These are phyloP conservation scores for Cerastis rubricosa DNA, from an alignment of 2,888 invertebrate species.

Conservation along the genomic window DNA sequence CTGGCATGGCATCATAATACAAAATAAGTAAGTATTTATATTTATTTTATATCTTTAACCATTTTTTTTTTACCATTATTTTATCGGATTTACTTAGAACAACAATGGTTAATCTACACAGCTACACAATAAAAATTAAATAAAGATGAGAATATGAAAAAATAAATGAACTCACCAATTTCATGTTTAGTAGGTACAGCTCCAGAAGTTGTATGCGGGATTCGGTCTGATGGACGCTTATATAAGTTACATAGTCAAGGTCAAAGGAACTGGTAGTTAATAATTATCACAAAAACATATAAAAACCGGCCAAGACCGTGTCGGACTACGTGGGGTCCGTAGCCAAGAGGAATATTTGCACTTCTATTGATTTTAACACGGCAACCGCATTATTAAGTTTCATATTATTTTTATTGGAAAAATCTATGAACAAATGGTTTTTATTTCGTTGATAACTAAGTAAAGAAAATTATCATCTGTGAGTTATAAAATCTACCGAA, in stretches of 20 bases:
- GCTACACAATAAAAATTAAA: neutral
- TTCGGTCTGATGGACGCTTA: conserved; percentile 34
- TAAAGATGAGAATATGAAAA: neutral
- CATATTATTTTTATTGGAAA: neutral
- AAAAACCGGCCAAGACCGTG: neutral
- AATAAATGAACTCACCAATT: conserved; percentile 25
- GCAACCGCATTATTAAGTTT: neutral
- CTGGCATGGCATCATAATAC: neutral
- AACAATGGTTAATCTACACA: neutral
- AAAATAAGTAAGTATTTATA: neutral
- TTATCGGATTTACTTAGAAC: neutral
- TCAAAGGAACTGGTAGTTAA: neutral
- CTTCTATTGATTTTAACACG: neutral
- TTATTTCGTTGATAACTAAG: neutral
- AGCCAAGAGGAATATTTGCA: neutral
- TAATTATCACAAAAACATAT: conserved; percentile 4
- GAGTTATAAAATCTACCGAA: too few species aligned
- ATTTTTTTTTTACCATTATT: too few species aligned
- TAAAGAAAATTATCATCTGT: neutral
- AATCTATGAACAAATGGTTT: neutral
- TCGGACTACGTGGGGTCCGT: conserved; percentile 4
- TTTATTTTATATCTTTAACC: too few species aligned
- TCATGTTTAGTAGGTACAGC: conserved; percentile 26
- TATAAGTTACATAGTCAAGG: conserved; percentile 24
- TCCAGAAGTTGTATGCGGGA: conserved; percentile 23